Evolutionary conservation across 1,140 invertebrate species (phyloP).

Genomic region (Drosophila subobscura): DNA sequence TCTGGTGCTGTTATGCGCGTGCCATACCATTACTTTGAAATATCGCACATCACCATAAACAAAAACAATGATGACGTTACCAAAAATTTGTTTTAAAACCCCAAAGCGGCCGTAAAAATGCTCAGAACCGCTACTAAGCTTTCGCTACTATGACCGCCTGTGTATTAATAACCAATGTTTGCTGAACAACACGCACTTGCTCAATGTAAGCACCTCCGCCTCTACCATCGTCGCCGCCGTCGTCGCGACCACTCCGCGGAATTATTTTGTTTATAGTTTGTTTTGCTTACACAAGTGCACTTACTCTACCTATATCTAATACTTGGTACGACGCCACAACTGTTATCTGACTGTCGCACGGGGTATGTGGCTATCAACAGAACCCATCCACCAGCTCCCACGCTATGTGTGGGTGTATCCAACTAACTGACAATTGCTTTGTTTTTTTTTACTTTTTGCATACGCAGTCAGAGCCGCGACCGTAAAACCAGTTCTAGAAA

Average conservation of each 20-base stretch:
- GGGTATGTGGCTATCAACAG: constrained; percentile 18
- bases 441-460: constrained; percentile 7
- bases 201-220: constrained; percentile 45
- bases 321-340: constrained; percentile 1
- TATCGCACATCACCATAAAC: no score
- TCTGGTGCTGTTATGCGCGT: no score
- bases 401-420: background rate
- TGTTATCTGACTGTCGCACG: constrained; percentile 18
- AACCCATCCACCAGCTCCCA: background rate
- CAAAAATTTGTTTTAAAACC: constrained; percentile 59
- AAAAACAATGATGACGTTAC: constrained; percentile 65
- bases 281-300: constrained; percentile 62
- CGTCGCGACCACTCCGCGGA: constrained; percentile 30
- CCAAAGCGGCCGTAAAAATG: constrained; percentile 50
- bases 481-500: constrained; percentile 10
- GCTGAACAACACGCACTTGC: constrained; percentile 33
- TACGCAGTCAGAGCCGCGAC: constrained; percentile 21
- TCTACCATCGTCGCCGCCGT: constrained; percentile 42
- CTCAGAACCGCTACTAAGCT: constrained; percentile 12
- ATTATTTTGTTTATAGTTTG: constrained; percentile 45
- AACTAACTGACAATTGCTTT: constrained; percentile 12
- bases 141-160: constrained; percentile 5
- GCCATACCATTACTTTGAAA: no score
- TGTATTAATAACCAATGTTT: constrained; percentile 52
- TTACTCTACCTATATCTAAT: constrained; percentile 22